phyloP scores from a whole-genome alignment of 2,797 vertebrate species.

The Micrastur ruficollis region DNA sequence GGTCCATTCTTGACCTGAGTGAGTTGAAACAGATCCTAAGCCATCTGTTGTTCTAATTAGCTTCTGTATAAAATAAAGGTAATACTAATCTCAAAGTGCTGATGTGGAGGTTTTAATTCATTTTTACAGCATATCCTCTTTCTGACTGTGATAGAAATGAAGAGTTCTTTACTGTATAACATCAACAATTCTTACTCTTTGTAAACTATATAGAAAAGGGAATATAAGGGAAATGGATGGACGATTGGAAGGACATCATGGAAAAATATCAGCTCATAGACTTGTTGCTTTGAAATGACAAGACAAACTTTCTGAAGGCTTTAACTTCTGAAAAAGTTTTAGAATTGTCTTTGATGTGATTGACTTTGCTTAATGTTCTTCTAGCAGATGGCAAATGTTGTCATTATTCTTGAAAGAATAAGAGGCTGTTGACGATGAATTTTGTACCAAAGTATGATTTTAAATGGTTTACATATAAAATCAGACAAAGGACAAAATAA shows the following conservation, averaged over 20 bases:
- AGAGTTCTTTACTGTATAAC: background rate
- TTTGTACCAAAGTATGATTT: background rate
- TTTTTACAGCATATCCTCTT: background rate
- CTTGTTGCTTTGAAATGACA: background rate
- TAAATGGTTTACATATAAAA: constrained; percentile 15
- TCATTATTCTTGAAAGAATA: background rate
- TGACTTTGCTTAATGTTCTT: background rate
- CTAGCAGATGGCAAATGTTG: background rate
- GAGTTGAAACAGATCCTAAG: background rate
- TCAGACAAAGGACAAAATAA: constrained; percentile 23
- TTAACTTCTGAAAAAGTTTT: background rate
- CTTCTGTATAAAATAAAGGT: background rate
- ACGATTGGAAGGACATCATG: background rate
- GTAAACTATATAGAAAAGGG: background rate
- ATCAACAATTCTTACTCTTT: background rate
- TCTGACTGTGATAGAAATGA: background rate
- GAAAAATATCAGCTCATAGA: background rate
- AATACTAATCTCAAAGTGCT: background rate
- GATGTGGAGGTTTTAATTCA: background rate
- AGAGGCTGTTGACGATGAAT: background rate
- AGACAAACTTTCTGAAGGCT: background rate
- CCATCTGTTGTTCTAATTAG: background rate
- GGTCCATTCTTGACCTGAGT: background rate
- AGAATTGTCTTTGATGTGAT: background rate
- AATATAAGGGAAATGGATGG: background rate